Evolutionary conservation across 1,140 invertebrate species (phyloP).

Genomic region (Pogonus chalceus): DNA sequence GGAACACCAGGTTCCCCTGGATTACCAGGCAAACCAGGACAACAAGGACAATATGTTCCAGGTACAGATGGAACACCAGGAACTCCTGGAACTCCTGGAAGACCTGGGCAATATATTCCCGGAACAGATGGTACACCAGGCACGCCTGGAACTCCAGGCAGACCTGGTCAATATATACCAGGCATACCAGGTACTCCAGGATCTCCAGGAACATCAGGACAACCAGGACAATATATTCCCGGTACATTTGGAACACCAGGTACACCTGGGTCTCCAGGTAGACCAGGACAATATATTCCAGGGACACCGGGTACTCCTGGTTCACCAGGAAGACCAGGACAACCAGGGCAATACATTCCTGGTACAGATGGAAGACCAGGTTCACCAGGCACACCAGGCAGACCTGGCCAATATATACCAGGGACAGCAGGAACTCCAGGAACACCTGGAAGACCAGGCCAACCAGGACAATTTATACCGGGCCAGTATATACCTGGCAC

Average conservation of each 20-base stretch:
- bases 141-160: conserved; percentile 1
- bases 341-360: conserved; percentile 28
- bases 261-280: conserved; percentile 13
- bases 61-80: not conserved
- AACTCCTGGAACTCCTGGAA: conserved; percentile 27
- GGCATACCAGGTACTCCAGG: conserved; percentile 19
- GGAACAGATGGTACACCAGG: not conserved
- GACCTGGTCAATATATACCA: conserved; percentile 27
- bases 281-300: conserved; percentile 26
- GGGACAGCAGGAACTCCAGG: conserved; percentile 19
- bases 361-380: not conserved
- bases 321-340: conserved; percentile 27
- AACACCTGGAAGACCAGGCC: conserved; percentile 16
- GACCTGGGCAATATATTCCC: conserved; percentile 28
- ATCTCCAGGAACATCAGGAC: conserved; percentile 15
- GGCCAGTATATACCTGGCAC: conserved; percentile 19
- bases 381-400: not conserved
- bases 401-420: conserved; percentile 27
- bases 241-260: conserved; percentile 22
- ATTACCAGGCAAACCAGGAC: conserved; percentile 26
- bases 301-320: not conserved
- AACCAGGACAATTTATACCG: conserved; percentile 24
- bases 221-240: conserved; percentile 24
- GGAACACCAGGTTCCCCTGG: conserved; percentile 7
- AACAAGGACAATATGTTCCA: conserved; percentile 20